phyloP scores from a whole-genome alignment of 92 coral and sea anemone species.

The Pocillopora meandrina region DNA sequence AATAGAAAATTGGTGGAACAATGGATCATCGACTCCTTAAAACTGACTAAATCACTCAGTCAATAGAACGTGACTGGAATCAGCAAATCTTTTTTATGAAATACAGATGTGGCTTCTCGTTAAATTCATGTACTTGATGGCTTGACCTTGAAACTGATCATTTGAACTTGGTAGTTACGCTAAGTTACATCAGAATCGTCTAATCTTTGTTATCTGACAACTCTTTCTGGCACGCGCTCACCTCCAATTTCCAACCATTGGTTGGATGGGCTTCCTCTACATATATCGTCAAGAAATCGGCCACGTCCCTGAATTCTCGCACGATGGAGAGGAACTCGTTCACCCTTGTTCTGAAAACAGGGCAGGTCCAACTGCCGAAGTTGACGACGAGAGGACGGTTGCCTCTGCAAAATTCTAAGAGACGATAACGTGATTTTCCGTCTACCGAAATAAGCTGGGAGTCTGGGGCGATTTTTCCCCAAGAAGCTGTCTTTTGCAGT shows the following conservation, averaged over 20 bases:
- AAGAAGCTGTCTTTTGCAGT: conserved; percentile 51
- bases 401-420: conserved; percentile 53
- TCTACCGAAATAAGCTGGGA: conserved; percentile 51
- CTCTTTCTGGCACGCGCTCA: not conserved
- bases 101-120: not conserved
- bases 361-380: conserved; percentile 76
- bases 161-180: not conserved
- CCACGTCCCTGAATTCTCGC: conserved; percentile 65
- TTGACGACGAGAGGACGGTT: conserved; percentile 67
- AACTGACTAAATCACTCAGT: too few species aligned
- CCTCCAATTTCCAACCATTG: conserved; percentile 85
- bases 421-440: conserved; percentile 45
- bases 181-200: not conserved
- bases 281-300: conserved; percentile 72
- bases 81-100: not conserved
- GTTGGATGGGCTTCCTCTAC: conserved; percentile 79
- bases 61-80: too few species aligned
- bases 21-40: too few species aligned
- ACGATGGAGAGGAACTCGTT: conserved; percentile 51
- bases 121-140: not conserved
- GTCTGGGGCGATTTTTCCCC: conserved; percentile 65
- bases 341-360: conserved; percentile 61
- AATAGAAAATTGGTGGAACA: too few species aligned
- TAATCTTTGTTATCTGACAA: not conserved
- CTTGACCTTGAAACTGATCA: not conserved